Base-by-base conservation (phyloP, 2,888 invertebrate genomes). In the Lacanobia wlatinum region DNA sequence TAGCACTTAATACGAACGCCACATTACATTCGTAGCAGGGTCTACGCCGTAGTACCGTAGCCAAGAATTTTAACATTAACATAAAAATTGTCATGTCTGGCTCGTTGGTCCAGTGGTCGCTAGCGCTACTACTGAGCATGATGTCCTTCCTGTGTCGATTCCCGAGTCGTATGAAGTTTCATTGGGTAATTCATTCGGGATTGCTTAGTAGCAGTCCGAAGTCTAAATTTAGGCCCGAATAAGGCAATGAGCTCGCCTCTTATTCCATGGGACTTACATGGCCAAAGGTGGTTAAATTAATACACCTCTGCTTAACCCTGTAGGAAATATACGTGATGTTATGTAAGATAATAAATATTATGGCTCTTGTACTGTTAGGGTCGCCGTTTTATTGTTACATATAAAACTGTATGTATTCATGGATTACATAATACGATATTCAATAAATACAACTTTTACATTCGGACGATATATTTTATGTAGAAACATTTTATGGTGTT, bases 391-490 rank as follows among this genome's bases (percentile, higher is more conserved):
- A 68, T 72, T 77, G 21, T 72, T 55, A 12, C 50, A 56, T 68
- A 70, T 64, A 58, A 70, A 79, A 58, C 50, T 10, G 23, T 70
- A 56, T 65, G 16, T 73, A 73, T 80, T 56, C 43, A n/a, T 53
- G 46, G n/a, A 61, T 62, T 46, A 65, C 40, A 73, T 58, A 63
- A 58, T 63, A 52, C 55, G 38, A 43, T 73, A 63, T 73, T 80
- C 43, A 67, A 64, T 61, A 67, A 70, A 80, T 55, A 53, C 55
- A 38, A 59, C 8, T 60, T 64, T 83, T 68, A 79, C 55, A 73
- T 83, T 73, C 55, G 21, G 58, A 62, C 58, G n/a, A 64, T 58
- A 74, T 46, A 70, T 70, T 84, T 84, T 67, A 80, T 70, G 66
- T 60, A 21, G 23, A 28, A 55, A 63, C n/a, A 61, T 70, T 84